Evolutionary conservation across 2,888 invertebrate species (phyloP).

Genomic region (Mimachlamys varia): DNA sequence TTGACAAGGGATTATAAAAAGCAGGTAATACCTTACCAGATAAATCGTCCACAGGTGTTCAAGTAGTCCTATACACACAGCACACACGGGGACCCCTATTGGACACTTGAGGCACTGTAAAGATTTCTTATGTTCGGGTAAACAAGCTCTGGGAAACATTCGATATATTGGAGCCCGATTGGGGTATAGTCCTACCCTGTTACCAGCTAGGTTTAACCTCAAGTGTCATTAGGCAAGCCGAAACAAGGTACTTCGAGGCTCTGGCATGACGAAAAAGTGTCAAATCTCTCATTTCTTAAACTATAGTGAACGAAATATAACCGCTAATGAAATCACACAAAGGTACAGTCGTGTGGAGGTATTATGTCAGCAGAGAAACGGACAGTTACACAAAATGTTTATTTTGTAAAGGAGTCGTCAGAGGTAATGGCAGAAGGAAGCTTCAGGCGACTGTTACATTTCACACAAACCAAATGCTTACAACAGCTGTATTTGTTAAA

Average conservation of each 20-base stretch:
- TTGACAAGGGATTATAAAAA: constrained; percentile 36
- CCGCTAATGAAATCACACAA: constrained; percentile 14
- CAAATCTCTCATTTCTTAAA: constrained; percentile 31
- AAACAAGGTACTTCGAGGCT: constrained; percentile 31
- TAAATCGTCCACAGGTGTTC: constrained; percentile 26
- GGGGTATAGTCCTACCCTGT: constrained; percentile 8
- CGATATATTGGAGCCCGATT: not conserved
- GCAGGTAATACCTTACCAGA: constrained; percentile 20
- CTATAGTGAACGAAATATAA: not conserved
- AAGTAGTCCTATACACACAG: not conserved
- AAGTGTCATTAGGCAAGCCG: constrained; percentile 15
- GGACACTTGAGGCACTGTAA: constrained; percentile 29
- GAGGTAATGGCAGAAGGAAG: too few relatives aligned
- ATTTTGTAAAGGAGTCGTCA: not conserved
- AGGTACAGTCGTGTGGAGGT: not conserved
- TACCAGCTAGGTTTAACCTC: not conserved
- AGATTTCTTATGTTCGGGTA: constrained; percentile 26
- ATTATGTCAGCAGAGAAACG: not conserved
- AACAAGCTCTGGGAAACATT: not conserved
- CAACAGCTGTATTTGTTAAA: not conserved
- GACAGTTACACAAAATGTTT: not conserved
- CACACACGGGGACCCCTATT: not conserved
- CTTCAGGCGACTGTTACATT: not conserved
- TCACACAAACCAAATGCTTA: not conserved
- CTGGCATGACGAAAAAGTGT: not conserved